Evolutionary conservation across 2,113 vertebrate species (phyloP).

Genomic region (Lycaon pictus): DNA sequence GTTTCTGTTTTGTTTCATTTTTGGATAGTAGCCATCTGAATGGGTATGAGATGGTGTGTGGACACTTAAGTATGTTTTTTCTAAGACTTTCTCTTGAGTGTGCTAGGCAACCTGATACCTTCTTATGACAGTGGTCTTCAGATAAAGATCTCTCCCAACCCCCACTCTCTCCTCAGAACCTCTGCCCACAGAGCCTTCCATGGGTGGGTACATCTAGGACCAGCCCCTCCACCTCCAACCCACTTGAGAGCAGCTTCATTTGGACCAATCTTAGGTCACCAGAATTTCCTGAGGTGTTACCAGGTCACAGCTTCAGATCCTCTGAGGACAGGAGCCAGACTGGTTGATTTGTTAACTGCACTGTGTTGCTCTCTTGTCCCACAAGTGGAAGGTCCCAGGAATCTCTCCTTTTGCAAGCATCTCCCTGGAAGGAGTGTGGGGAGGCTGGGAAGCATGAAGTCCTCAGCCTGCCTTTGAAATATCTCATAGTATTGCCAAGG

Average conservation of each 20-base stretch:
- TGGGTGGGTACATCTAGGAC: background rate
- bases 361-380: too few relatives aligned
- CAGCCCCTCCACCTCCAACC: background rate
- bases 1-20: background rate
- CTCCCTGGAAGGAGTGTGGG: background rate
- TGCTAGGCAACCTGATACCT: background rate
- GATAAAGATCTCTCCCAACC: accelerated
- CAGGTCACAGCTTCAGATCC: background rate
- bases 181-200: accelerated
- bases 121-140: background rate
- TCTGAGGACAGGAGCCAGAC: background rate
- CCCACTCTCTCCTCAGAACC: background rate
- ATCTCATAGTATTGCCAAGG: background rate
- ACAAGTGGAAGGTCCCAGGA: background rate
- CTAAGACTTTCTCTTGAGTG: slow-evolving; percentile 31
- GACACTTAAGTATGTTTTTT: background rate
- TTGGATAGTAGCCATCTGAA: background rate
- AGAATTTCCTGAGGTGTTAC: background rate
- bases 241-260: background rate
- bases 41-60: background rate
- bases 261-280: background rate
- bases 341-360: background rate
- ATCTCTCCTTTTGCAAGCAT: background rate
- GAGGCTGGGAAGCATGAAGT: background rate
- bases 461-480: background rate